phyloP scores from a whole-genome alignment of 92 coral and sea anemone species.

The Phenganax stokvisi region DNA sequence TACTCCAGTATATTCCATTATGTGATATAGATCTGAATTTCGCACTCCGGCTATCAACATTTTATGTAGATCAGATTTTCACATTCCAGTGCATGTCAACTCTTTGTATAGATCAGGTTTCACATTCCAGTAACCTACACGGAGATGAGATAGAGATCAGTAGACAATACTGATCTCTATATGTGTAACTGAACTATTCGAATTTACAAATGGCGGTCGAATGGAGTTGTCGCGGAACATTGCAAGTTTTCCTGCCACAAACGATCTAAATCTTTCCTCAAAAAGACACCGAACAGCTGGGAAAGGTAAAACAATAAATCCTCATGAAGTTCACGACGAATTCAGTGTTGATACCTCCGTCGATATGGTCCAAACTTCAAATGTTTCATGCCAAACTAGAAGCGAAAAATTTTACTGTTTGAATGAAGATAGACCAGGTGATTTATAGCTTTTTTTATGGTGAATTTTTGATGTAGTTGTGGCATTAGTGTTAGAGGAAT shows the following conservation, averaged over 20 bases:
- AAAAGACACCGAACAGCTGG: constrained; percentile 1
- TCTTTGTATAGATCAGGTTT: too few species aligned
- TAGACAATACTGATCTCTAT: too few species aligned
- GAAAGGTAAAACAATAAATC: constrained; percentile 1
- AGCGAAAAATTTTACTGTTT: constrained; percentile 20
- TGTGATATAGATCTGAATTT: too few species aligned
- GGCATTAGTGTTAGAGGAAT: not conserved
- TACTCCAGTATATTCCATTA: too few species aligned
- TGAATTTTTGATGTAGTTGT: not conserved
- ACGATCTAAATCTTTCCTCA: not conserved
- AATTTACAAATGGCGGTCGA: constrained; percentile 7
- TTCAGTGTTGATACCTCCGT: not conserved
- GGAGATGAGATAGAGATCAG: too few species aligned
- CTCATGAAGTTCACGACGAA: not conserved
- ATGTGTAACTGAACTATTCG: too few species aligned
- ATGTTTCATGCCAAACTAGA: constrained; percentile 6
- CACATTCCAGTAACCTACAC: too few species aligned
- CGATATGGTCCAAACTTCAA: not conserved
- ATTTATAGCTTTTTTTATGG: not conserved
- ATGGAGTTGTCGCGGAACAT: constrained; percentile 13
- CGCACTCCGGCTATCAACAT: too few species aligned
- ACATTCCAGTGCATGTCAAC: too few species aligned
- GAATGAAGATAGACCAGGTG: constrained; percentile 8
- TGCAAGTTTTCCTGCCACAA: not conserved
- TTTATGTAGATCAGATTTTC: too few species aligned